Base-by-base conservation (phyloP, 1,140 invertebrate species). In the Sinonovacula constricta region DNA sequence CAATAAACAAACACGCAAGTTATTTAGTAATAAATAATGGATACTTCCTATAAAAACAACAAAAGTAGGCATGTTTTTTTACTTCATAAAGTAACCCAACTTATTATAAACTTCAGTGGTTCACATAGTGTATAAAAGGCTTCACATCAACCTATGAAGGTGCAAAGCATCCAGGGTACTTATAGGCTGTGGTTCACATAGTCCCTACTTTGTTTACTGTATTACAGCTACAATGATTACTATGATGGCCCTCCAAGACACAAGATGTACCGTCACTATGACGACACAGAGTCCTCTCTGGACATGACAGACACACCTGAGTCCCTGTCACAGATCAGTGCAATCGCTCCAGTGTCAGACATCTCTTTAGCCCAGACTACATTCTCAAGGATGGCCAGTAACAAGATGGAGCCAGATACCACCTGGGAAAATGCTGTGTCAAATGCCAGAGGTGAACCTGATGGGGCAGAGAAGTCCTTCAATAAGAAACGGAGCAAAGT, bases 391-490 rank as follows among this genome's bases (percentile, higher is more conserved):
- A 80, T 78, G 31, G 83, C 83, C 39, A 67, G 80, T 24, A 72
- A 81, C 5, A 83, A 76, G 59, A 49, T 66, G 12, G 65, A 68
- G 31, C 57, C 76, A 34, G 86, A 89, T 74, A 80, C 81, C 12
- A 89, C 87, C 0, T 86, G 83, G 83, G 88, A 90, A 63, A 82
- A 85, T 51, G 89, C 89, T 31, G 88, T 90, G 15, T 72, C 86
- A 18, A 81, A 80, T 39, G 87, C 87, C 12, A 80, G 88, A 76
- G 88, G 89, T n/a, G 78, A 88, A 53, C 88, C 88, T 14, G 88
- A 90, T 83, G 89, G 88, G 18, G 87, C 88, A 22, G 87, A 88
- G 45, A 87, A 81, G 65, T 85, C 83, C 62, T 86, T 84, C 49
- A 56, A 82, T 70, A 75, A 80, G 51, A 86, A 82, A 60, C 82